These are phyloP conservation scores for Bradypodion pumilum DNA, from an alignment of 2,797 vertebrate species.

Conservation along the genomic window DNA sequence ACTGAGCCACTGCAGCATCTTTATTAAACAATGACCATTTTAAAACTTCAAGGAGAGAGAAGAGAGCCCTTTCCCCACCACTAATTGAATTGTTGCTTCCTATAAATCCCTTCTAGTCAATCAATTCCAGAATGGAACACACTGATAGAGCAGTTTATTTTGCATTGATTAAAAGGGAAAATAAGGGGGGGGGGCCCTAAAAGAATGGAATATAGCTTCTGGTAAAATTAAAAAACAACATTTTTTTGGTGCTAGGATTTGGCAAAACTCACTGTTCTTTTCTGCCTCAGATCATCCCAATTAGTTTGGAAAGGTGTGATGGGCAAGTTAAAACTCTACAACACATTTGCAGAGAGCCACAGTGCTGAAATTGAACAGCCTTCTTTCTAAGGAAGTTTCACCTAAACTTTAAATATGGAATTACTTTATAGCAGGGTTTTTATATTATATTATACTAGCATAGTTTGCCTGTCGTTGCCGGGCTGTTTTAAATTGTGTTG, in stretches of 20 bases:
- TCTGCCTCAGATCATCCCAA: constrained; percentile 58
- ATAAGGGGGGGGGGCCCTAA: constrained; percentile 24
- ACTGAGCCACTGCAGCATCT: too few species aligned
- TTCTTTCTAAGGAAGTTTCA: constrained; percentile 13
- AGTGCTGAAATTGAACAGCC: rapidly evolving
- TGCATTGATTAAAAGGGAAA: constrained; percentile 9
- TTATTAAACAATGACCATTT: constrained; percentile 29
- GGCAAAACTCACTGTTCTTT: constrained; percentile 50
- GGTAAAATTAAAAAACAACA: constrained; percentile 35
- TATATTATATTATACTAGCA: too few species aligned
- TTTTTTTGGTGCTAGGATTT: constrained; percentile 35
- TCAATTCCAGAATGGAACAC: constrained; percentile 48
- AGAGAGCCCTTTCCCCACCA: not conserved
- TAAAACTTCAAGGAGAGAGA: not conserved
- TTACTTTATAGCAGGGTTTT: constrained; percentile 27
- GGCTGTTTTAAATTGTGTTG: too few species aligned
- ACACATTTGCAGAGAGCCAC: not conserved
- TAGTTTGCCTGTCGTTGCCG: too few species aligned
- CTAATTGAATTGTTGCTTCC: constrained; percentile 39
- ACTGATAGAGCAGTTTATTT: constrained; percentile 50
- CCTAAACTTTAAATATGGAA: not conserved
- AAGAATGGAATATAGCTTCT: constrained; percentile 47
- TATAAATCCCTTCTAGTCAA: constrained; percentile 51
- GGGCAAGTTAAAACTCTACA: constrained; percentile 28
- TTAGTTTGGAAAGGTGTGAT: constrained; percentile 44